Base-by-base conservation (phyloP, 2,797 vertebrate species). In the Sebastiscus albofasciatus region DNA sequence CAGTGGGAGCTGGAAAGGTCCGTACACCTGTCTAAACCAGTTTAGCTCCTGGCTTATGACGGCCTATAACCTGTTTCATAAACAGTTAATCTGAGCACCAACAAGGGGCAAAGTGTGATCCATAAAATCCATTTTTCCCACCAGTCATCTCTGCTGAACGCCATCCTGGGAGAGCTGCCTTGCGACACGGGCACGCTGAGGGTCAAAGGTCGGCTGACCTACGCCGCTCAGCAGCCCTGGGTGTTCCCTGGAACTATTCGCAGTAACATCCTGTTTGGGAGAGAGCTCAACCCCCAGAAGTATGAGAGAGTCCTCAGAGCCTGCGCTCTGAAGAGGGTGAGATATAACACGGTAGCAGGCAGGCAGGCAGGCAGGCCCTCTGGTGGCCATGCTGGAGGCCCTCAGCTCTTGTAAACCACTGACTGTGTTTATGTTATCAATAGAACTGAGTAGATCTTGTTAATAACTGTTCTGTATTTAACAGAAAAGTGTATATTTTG, bases 191-290 rank as follows among this genome's bases (percentile, higher is more conserved):
- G 98, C 1, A 79, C 90, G 1, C 87, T 98, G 77, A 94, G 79
- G 0, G 92, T 96, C 70, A 93, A 83, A 26, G 98, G 98, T 80
- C 96, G 88, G 87, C 89, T 99, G 22, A 96, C 96, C 2, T 99
- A 98, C 3, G 96, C 97, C 6, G 96, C 97, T 29, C 98, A 99
- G 94, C 97, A 98, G 90, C 97, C 98, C 10, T 99, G 98, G 97
- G 96, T 99, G 24, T 99, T 98, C 86, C 96, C 98, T 0, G 98
- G 98, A 8, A 98, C 97, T 14, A 95, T 99, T 49, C 96, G 97
- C 69, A 98, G 97, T 85, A 99, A 99, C 89, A 98, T 99, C 91
- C 90, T 99, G 33, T 99, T 99, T 77, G 98, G 98, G 65, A 97
- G 96, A 79, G 95, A 96, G 67, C 95, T 98, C 16, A 91, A 97